phyloP scores from a whole-genome alignment of 1,140 invertebrate genomes.

The Leptinotarsa texana region DNA sequence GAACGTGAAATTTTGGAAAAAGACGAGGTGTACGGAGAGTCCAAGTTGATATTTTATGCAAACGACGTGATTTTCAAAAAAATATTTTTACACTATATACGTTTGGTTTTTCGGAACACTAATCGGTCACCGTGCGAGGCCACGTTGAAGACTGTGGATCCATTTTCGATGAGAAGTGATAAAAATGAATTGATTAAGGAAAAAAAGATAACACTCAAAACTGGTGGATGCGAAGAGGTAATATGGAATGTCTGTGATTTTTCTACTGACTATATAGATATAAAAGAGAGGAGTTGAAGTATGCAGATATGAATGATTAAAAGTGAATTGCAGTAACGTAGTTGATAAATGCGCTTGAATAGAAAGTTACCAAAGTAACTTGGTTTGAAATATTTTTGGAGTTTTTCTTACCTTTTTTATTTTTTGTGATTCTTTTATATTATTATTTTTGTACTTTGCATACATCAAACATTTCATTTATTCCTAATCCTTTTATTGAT shows the following conservation, averaged over 20 bases:
- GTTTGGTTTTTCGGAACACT: slow-evolving; percentile 10
- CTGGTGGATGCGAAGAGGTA: slow-evolving; percentile 4
- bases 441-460: no score
- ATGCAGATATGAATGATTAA: no score
- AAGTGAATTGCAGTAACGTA: no score
- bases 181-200: not conserved
- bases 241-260: not conserved
- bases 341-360: no score
- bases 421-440: no score
- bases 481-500: no score
- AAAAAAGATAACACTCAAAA: not conserved
- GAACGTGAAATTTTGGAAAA: slow-evolving; percentile 36
- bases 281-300: no score
- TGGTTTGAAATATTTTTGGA: no score
- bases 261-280: no score
- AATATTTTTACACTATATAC: slow-evolving; percentile 14
- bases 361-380: no score
- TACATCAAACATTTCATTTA: no score
- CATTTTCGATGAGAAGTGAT: slow-evolving; percentile 9
- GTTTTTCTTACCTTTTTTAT: no score
- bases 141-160: not conserved
- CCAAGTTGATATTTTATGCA: slow-evolving; percentile 35
- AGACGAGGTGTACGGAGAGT: slow-evolving; percentile 26
- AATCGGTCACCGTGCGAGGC: not conserved
- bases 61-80: slow-evolving; percentile 37